A percentile compares a stretch with the other conserved stretches of the same genome.
Conservation (phyloP, 2,888 invertebrate species). For the Fissipunctia ypsillon region DNA sequence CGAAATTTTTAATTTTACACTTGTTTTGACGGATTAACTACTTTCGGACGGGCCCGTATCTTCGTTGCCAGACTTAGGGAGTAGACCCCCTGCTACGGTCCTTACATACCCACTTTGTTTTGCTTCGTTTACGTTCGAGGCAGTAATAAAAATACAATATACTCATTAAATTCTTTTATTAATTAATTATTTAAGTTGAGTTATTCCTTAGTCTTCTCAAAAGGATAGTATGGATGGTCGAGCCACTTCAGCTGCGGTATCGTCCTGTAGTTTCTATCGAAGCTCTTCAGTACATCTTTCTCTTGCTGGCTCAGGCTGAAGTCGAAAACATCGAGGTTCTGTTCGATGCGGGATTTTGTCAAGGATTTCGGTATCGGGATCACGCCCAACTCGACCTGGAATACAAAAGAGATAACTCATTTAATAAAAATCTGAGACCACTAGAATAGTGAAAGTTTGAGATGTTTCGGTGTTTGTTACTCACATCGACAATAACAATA, state of each 20-base stretch:
- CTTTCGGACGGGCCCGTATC: too few relatives aligned
- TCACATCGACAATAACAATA: not conserved
- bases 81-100: too few relatives aligned
- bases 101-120: too few relatives aligned
- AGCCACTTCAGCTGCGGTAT: conserved; percentile 75
- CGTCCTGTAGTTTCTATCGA: conserved; percentile 75
- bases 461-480: not conserved
- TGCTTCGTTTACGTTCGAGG: too few relatives aligned
- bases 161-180: too few relatives aligned
- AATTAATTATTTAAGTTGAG: not conserved
- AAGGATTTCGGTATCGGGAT: conserved; percentile 82
- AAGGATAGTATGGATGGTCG: conserved; percentile 78
- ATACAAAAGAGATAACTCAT: not conserved
- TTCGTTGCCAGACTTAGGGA: too few relatives aligned
- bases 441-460: not conserved
- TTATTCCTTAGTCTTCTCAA: conserved; percentile 67
- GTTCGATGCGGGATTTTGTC: conserved; percentile 75
- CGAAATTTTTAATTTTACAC: too few relatives aligned
- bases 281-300: conserved; percentile 59
- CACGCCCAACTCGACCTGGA: conserved; percentile 79
- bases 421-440: not conserved
- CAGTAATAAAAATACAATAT: not conserved
- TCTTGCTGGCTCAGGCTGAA: conserved; percentile 73
- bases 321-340: conserved; percentile 80
- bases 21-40: too few relatives aligned